Base-by-base conservation (phyloP, 2,113 vertebrate species). In the Megaleporinus macrocephalus region DNA sequence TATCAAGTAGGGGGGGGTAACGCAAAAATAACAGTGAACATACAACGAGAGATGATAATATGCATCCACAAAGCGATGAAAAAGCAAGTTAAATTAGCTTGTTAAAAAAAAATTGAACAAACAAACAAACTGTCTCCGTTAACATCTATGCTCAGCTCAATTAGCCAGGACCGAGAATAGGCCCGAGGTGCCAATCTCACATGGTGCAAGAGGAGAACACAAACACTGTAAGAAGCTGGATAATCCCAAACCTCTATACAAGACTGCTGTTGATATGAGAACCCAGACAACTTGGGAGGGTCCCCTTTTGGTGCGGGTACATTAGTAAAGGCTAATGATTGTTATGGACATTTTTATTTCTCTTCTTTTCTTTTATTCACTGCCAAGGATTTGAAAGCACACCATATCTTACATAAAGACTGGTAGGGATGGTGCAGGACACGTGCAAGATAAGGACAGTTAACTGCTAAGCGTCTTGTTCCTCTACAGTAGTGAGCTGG, bases 141-240 rank as follows among this genome's bases (percentile, higher is more conserved):
- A 33, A 51, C 49, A 84, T 81, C 51, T 63, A 62, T 24, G 49
- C 61, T 83, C 49, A 57, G 76, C 13, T 74, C 49, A 87, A 78
- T 41, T 36, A 74, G 20, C 65, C 82, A 24, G 7, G 79, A n/a
- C 26, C 7, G 69, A 70, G 59, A 41, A 86, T 80, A 82, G 73
- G 26, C 63, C 73, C 59, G 74, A 71, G 13, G 49, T 76, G 74
- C 53, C 57, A 61, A 61, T 61, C 57, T 26, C 7, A 61, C 53
- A 11, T 57, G 53, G 53, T 57, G 20, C 22, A 57, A 57, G 20
- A 22, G 18, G 9, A 24, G 57, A 61, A 61, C 22, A 26, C 11
- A n/a, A 61, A 61, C 57, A 61, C 12, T 61, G 57, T 66, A 33
- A 66, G 30, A 20, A 66, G 30, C 15, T 66, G 30, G 18, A 33